phyloP scores from a whole-genome alignment of 2,113 vertebrate genomes.

The Galemys pyrenaicus region DNA sequence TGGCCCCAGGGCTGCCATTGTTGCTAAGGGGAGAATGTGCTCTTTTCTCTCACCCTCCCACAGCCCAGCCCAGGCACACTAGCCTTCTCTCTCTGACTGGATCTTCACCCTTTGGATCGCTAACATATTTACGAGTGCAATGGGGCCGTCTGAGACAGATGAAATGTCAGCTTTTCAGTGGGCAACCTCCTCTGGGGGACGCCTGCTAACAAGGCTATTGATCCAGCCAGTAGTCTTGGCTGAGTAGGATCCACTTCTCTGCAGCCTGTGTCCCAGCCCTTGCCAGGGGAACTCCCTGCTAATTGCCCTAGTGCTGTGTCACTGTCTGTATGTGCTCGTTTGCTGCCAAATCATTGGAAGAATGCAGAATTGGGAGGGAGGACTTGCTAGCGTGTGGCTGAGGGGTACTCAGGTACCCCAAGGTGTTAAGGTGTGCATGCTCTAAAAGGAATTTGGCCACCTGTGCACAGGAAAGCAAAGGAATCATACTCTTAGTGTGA shows the following conservation, averaged over 20 bases:
- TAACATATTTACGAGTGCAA: neutral
- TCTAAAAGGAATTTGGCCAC: too few species aligned
- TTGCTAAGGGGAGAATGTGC: neutral
- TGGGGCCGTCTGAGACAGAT: slow-evolving; percentile 39
- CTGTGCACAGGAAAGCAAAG: too few species aligned
- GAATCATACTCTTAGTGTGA: too few species aligned
- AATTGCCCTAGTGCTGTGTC: slow-evolving; percentile 41
- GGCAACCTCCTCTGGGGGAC: slow-evolving; percentile 55
- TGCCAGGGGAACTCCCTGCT: slow-evolving; percentile 3
- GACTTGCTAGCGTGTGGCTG: neutral
- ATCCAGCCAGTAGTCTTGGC: slow-evolving; percentile 41
- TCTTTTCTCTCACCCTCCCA: neutral
- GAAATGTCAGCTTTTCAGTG: slow-evolving; percentile 44
- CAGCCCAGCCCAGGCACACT: neutral
- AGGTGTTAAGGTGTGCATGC: too few species aligned
- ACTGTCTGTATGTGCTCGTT: neutral
- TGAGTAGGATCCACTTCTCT: slow-evolving; percentile 52
- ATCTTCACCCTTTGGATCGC: neutral
- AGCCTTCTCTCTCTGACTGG: neutral
- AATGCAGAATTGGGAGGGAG: slow-evolving; percentile 32
- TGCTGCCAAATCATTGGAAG: slow-evolving; percentile 7
- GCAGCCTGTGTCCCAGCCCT: neutral
- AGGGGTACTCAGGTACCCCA: too few species aligned
- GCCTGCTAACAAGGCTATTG: slow-evolving; percentile 65
- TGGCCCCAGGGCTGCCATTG: neutral